Base-by-base conservation (phyloP, 1,140 invertebrate genomes). In the Plectrocnemia conspersa region DNA sequence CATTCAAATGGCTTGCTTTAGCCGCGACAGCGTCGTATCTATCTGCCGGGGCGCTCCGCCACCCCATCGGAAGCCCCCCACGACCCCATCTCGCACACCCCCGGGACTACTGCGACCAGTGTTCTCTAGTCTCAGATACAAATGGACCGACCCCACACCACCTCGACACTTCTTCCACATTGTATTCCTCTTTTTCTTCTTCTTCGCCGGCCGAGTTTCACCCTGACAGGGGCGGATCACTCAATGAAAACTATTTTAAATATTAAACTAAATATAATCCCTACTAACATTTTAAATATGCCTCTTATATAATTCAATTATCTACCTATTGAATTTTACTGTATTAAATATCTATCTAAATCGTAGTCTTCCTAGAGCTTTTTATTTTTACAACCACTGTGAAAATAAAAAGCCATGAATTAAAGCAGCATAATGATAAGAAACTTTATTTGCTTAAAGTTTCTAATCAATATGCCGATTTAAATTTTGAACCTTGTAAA, bases 1-100 rank as follows among this genome's bases (percentile, higher is more conserved):
- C 79, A 81, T 81, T 81, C 79, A 80, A 81, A 81, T 81, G 68
- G 78, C 71, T 79, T 79, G 77, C 76, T 81, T 80, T 79, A 74
- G 67, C 72, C 68, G 64, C 59, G 59, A 62, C 59, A 55, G 59
- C 47, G 47, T 49, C 59, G 54, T 54, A 56, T 56, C 59, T 57
- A 57, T 57, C 54, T 56, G 59, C 29, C 45, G 38, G 48, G 50
- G 45, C 19, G 16, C 35, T n/a, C 16, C 35, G n/a, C 18, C 49
- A 15, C 40, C 40, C 21, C 7, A 47, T 5, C 6, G 3, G 5
- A 22, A 32, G 33, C 33, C 48, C 48, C 15, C 10, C 10, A 11
- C 18, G 35, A 16, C 25, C 25, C 25, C 25, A 13, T 35, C 36
- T 9, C 13, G 22, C 18, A 2, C 48, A 22, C 29, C 25, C 25